phyloP scores from a whole-genome alignment of 2,888 invertebrate genomes.

The Acrobasis repandana region DNA sequence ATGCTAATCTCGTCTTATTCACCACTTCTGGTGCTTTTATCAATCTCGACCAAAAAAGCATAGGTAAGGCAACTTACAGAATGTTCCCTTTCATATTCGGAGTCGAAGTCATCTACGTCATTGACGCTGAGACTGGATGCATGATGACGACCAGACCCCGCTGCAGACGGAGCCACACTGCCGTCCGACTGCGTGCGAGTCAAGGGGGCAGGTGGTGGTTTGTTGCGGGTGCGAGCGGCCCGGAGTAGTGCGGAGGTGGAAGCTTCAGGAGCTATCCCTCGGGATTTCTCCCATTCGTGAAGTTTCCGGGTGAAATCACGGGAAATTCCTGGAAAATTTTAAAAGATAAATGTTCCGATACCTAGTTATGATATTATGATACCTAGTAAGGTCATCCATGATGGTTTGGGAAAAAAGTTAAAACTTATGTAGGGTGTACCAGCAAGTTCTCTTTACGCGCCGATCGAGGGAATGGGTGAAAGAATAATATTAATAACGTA shows the following conservation, averaged over 20 bases:
- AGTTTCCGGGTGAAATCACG: conserved; percentile 94
- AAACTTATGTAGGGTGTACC: too few species aligned
- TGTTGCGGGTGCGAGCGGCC: conserved; percentile 63
- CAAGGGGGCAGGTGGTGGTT: conserved; percentile 67
- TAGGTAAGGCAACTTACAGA: conserved; percentile 47
- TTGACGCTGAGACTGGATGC: conserved; percentile 89
- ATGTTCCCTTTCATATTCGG: conserved; percentile 80
- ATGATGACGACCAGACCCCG: conserved; percentile 84
- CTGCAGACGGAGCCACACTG: conserved; percentile 85
- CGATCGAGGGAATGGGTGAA: neutral
- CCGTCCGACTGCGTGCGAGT: conserved; percentile 90
- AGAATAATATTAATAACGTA: neutral
- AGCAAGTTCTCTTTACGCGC: too few species aligned
- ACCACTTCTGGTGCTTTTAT: too few species aligned
- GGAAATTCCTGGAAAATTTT: conserved; percentile 86
- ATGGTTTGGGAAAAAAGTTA: neutral
- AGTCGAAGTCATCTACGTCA: conserved; percentile 85
- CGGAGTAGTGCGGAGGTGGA: conserved; percentile 91
- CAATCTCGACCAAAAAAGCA: neutral
- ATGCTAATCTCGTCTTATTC: too few species aligned
- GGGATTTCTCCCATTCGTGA: conserved; percentile 96
- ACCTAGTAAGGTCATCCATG: neutral
- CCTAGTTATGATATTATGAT: too few species aligned
- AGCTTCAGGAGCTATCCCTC: conserved; percentile 92
- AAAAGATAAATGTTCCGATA: too few species aligned